Conservation (phyloP, 64 coral and sea anemone species). For the Hydrozoanthus tunicans region DNA sequence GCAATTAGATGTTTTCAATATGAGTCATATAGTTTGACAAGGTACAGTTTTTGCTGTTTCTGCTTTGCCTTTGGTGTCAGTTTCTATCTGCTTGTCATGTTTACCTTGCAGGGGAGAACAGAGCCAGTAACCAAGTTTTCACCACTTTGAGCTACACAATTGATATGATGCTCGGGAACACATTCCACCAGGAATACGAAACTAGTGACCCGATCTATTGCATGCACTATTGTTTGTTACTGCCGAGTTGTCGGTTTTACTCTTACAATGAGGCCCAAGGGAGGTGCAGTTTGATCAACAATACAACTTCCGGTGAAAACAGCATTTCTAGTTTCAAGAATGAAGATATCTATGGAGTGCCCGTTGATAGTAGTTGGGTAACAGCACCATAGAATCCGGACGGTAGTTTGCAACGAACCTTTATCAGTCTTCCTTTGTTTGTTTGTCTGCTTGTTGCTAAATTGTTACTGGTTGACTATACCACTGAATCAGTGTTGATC, state of each 20-base stretch:
- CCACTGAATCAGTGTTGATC: too few species aligned
- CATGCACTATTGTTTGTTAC: conserved; percentile 33
- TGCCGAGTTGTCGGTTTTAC: neutral
- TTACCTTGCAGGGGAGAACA: neutral
- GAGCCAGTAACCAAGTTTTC: neutral
- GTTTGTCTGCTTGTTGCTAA: too few species aligned
- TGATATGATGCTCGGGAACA: neutral
- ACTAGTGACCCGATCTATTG: neutral
- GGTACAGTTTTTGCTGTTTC: neutral
- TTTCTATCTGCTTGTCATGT: neutral
- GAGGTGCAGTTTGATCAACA: neutral
- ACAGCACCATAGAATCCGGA: neutral
- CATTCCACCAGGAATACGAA: conserved; percentile 23
- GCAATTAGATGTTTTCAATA: neutral
- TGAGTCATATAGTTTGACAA: neutral
- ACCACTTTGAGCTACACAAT: neutral
- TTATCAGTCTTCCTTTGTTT: too few species aligned
- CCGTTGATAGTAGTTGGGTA: neutral
- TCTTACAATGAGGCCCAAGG: neutral
- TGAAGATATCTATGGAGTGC: neutral
- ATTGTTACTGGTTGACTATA: too few species aligned
- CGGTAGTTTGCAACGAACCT: too few species aligned
- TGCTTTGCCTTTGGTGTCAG: neutral
- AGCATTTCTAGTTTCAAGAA: neutral
- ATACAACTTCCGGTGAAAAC: neutral